Base-by-base conservation (phyloP, 2,797 vertebrate genomes). In the Lagodon rhomboides region DNA sequence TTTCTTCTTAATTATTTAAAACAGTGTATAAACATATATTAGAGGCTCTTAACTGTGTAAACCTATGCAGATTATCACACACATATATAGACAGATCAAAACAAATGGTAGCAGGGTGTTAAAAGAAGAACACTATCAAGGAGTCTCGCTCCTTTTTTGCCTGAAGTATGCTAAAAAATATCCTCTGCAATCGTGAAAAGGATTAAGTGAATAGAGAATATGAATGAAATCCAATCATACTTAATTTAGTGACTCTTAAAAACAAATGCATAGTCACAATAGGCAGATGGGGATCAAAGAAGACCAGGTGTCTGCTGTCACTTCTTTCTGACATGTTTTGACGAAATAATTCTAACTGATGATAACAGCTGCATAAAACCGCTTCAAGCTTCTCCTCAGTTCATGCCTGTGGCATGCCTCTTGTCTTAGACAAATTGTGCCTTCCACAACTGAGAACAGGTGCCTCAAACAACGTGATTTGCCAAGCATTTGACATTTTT, bases 351-450 rank as follows among this genome's bases (percentile, higher is more conserved):
- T 82, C 49, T 68, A 22, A 77, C 51, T 59, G 75, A 89, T 68
- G 67, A 78, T 56, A 85, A 87, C 83, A 79, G 85, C 83, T 87
- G 81, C 68, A 80, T 62, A 47, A 78, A 77, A 73, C 11, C 1
- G 20, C 68, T 81, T 60, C 51, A 61, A 68, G 30, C 73, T 34
- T 63, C 56, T 74, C 68, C 71, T 72, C 51, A 55, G 55, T 72
- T 76, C 23, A 13, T 47, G 79, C 83, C 78, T 71, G 68, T 76
- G 55, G 86, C 77, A 10, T 79, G 68, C 61, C 64, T 82, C 74
- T 84, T 58, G 66, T 84, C 67, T 80, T 54, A 60, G 63, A 87
- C 77, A 83, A 83, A 88, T 73, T 77, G 68, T 88, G 85, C 61
- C 51, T 73, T 62, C n/a, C 30, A 72, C 87, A 85, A 73, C 56